phyloP scores from a whole-genome alignment of 2,888 invertebrate genomes.

The Baccha elongata region DNA sequence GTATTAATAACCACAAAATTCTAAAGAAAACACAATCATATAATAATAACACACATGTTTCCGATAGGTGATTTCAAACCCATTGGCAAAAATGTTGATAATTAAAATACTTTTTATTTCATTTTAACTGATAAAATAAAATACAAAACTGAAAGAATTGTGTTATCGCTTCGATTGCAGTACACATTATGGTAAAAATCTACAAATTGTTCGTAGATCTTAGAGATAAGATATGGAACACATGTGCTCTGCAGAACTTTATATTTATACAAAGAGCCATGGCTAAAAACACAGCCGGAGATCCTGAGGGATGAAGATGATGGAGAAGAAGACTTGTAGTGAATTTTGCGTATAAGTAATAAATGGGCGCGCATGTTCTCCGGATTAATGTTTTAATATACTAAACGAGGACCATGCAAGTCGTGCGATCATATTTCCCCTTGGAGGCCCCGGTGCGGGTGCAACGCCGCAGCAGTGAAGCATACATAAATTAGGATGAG shows the following conservation, averaged over 20 bases:
- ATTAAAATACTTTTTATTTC: not conserved
- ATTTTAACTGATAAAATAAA: not conserved
- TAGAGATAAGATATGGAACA: slow-evolving; percentile 71
- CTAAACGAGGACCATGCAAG: slow-evolving; percentile 75
- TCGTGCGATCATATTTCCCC: not conserved
- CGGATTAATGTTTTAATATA: slow-evolving; percentile 75
- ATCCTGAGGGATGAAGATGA: slow-evolving; percentile 53
- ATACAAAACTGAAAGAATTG: not conserved
- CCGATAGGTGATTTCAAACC: slow-evolving; percentile 22
- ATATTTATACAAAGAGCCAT: slow-evolving; percentile 69
- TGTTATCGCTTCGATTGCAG: slow-evolving; percentile 27
- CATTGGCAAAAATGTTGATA: slow-evolving; percentile 32
- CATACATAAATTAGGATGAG: slow-evolving; percentile 64
- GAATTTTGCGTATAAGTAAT: slow-evolving; percentile 67
- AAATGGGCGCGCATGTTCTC: slow-evolving; percentile 76
- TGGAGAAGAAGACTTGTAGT: slow-evolving; percentile 34
- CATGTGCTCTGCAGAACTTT: slow-evolving; percentile 71
- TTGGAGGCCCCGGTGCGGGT: not conserved
- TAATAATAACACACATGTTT: not conserved
- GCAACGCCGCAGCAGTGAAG: slow-evolving; percentile 13
- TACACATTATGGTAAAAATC: slow-evolving; percentile 55
- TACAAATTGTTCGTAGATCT: slow-evolving; percentile 71
- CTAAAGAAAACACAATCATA: not conserved
- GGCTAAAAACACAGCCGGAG: slow-evolving; percentile 38
- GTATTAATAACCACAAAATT: too few relatives aligned